Evolutionary conservation across 1,140 invertebrate species (phyloP).

Genomic region (Aporrectodea caliginosa): DNA sequence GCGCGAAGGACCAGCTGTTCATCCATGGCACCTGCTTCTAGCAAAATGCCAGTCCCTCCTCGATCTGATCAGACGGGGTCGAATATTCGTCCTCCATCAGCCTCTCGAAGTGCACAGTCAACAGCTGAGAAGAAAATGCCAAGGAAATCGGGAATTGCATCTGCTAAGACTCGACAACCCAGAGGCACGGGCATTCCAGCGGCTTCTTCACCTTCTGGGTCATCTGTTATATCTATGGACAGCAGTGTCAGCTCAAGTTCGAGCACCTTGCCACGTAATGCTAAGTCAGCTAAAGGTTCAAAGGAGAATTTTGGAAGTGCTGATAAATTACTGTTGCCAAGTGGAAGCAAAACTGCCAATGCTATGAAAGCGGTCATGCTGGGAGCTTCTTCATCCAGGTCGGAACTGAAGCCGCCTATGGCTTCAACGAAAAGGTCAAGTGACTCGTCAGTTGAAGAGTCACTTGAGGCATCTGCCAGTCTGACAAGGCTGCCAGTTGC

Average conservation of each 20-base stretch:
- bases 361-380: background rate
- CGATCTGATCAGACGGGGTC: background rate
- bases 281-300: background rate
- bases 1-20: no score
- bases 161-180: background rate
- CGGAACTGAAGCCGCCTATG: background rate
- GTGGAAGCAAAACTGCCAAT: background rate
- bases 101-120: background rate
- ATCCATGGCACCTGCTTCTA: no score
- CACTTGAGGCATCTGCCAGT: background rate
- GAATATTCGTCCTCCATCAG: background rate
- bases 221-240: background rate
- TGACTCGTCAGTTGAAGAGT: background rate
- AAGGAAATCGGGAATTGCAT: background rate
- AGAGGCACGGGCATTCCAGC: background rate
- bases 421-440: background rate
- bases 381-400: background rate
- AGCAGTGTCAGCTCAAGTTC: no score
- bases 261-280: background rate
- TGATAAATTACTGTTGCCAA: background rate
- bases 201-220: background rate
- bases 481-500: background rate
- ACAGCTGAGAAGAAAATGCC: background rate
- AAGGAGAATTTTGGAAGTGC: background rate
- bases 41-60: no score